phyloP scores from a whole-genome alignment of 2,797 vertebrate species.

The Lagocephalus sceleratus region DNA sequence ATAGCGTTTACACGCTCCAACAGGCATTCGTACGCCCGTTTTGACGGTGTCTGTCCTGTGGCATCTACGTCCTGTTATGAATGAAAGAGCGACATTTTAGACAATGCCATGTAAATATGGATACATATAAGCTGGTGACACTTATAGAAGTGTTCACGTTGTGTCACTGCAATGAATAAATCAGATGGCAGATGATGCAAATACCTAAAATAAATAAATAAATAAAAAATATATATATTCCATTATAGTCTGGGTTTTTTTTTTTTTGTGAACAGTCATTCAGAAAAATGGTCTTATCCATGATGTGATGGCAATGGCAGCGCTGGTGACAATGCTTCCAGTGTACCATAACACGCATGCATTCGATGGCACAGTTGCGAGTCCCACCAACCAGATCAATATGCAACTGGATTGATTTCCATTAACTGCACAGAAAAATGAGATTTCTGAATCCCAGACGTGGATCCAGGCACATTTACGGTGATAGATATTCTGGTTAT shows the following conservation, averaged over 20 bases:
- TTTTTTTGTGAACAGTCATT: constrained; percentile 43
- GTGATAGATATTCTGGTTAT: constrained; percentile 7
- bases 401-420: constrained; percentile 40
- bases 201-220: constrained; percentile 19
- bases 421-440: constrained; percentile 12
- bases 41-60: constrained; percentile 44
- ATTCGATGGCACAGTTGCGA: constrained; percentile 26
- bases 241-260: constrained; percentile 36
- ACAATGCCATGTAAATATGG: constrained; percentile 18
- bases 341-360: constrained; percentile 26
- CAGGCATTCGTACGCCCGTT: constrained; percentile 56
- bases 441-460: constrained; percentile 36
- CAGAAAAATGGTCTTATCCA: constrained; percentile 37
- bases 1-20: constrained; percentile 13
- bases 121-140: constrained; percentile 2
- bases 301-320: constrained; percentile 11
- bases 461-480: constrained; percentile 21
- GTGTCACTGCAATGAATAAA: constrained; percentile 24
- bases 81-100: constrained; percentile 47
- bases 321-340: too few relatives aligned
- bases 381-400: constrained; percentile 31
- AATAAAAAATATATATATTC: too few relatives aligned
- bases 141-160: constrained; percentile 13
- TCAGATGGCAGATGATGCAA: constrained; percentile 34
- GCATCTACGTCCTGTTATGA: constrained; percentile 45